Conservation (phyloP, 2,888 invertebrate genomes). For the Rhaphigaster nebulosa region DNA sequence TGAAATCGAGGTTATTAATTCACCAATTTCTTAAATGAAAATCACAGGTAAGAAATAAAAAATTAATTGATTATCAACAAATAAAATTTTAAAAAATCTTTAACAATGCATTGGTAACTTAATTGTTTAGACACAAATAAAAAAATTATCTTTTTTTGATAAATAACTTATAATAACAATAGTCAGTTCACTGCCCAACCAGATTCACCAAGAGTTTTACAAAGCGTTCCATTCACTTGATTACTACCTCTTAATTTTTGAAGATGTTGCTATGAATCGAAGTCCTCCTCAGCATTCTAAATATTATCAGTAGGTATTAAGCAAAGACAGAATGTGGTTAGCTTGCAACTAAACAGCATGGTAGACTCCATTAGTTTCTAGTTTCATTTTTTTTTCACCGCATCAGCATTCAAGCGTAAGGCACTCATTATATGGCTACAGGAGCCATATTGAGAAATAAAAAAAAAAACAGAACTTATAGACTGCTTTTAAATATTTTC, state of each 20-base stretch:
- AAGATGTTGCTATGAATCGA: neutral
- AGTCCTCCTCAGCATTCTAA: neutral
- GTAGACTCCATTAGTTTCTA: neutral
- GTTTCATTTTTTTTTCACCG: neutral
- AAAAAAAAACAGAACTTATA: too few relatives aligned
- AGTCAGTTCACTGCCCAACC: neutral
- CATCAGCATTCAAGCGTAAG: neutral
- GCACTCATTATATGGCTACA: neutral
- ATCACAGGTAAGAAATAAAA: too few relatives aligned
- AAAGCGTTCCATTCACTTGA: neutral
- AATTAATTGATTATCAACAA: too few relatives aligned
- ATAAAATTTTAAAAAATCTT: too few relatives aligned
- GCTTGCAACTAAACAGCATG: neutral
- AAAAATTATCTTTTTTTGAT: neutral
- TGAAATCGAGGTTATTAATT: too few relatives aligned
- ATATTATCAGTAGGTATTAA: neutral
- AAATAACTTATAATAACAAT: neutral
- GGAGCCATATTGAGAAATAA: neutral
- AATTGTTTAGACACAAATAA: neutral
- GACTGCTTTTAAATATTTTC: neutral
- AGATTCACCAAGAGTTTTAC: neutral
- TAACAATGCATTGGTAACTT: neutral
- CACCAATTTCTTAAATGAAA: too few relatives aligned
- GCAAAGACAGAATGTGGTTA: neutral
- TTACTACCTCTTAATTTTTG: neutral